phyloP scores from a whole-genome alignment of 2,888 invertebrate species.

The Tetramorium bicarinatum region DNA sequence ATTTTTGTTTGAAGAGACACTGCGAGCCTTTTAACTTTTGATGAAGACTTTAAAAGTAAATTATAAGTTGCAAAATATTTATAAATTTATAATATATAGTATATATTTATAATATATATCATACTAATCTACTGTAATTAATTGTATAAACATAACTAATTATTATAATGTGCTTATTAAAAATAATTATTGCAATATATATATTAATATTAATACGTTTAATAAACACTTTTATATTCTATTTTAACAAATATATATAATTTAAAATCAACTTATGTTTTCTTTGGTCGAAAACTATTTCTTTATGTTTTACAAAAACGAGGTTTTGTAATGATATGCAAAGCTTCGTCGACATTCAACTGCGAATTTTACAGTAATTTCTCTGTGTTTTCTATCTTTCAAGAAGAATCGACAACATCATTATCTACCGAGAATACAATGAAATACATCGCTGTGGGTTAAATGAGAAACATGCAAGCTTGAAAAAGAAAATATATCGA shows the following conservation, averaged over 20 bases:
- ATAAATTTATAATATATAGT: background rate
- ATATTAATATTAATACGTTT: background rate
- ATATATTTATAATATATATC: background rate
- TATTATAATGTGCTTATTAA: background rate
- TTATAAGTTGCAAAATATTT: background rate
- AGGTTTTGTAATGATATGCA: background rate
- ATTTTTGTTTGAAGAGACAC: background rate
- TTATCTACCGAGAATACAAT: conserved; percentile 2
- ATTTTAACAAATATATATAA: background rate
- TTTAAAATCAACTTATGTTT: background rate
- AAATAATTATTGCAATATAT: background rate
- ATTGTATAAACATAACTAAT: conserved; percentile 9
- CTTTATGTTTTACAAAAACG: background rate
- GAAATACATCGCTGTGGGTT: background rate
- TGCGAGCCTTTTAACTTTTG: background rate
- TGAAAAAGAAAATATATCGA: background rate
- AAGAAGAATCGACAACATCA: conserved; percentile 17
- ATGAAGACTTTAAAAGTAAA: background rate
- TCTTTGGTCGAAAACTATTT: background rate
- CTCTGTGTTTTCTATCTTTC: background rate
- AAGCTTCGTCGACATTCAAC: background rate
- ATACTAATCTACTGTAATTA: background rate
- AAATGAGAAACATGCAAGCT: conserved; percentile 15
- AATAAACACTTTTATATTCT: background rate
- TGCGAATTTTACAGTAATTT: conserved; percentile 23